phyloP scores from a whole-genome alignment of 1,140 invertebrate species.

The Nilaparvata lugens region DNA sequence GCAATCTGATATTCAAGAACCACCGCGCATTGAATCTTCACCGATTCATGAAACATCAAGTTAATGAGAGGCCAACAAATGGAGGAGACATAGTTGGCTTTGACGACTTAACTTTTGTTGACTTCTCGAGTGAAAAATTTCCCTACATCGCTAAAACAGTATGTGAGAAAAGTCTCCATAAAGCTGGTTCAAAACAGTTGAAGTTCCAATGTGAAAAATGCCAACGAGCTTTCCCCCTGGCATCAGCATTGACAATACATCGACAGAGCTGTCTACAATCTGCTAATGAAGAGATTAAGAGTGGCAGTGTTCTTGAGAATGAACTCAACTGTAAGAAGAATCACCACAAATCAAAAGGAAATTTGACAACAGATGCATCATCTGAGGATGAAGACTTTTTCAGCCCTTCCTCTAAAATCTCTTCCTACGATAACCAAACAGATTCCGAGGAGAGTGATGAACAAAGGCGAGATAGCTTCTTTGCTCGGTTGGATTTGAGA shows the following conservation, averaged over 20 bases:
- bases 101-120: slow-evolving; percentile 64
- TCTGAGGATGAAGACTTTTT: no score
- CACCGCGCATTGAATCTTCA: slow-evolving; percentile 59
- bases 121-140: slow-evolving; percentile 70
- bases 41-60: slow-evolving; percentile 46
- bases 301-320: not conserved
- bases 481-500: slow-evolving; percentile 66
- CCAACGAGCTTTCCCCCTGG: slow-evolving; percentile 61
- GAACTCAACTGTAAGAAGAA: not conserved
- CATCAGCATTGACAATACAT: slow-evolving; percentile 57
- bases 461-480: slow-evolving; percentile 62
- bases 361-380: no score
- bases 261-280: slow-evolving; percentile 22
- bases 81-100: slow-evolving; percentile 47
- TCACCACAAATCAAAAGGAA: no score
- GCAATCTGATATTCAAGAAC: slow-evolving; percentile 58
- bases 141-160: slow-evolving; percentile 60
- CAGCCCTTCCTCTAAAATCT: no score
- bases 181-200: slow-evolving; percentile 47
- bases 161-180: slow-evolving; percentile 58
- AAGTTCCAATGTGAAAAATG: slow-evolving; percentile 64
- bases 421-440: not conserved
- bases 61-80: slow-evolving; percentile 20
- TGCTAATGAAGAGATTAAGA: slow-evolving; percentile 5
- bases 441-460: slow-evolving; percentile 36